phyloP scores from a whole-genome alignment of 2,797 vertebrate genomes.

The Sciaenops ocellatus region DNA sequence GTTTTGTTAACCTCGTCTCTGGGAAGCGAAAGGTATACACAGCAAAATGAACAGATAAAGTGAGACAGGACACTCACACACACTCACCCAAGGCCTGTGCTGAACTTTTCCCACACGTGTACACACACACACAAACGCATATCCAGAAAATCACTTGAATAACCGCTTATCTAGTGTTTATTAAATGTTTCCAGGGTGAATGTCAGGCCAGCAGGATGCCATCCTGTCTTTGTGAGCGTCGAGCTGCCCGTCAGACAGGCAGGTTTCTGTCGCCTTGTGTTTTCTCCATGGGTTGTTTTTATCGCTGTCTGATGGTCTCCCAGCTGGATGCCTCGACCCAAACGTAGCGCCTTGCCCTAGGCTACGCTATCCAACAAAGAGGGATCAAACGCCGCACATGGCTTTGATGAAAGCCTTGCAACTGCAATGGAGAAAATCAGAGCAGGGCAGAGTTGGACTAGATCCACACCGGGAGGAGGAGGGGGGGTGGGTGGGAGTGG shows the following conservation, averaged over 20 bases:
- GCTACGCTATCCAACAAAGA: constrained; percentile 58
- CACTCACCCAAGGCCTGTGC: constrained; percentile 46
- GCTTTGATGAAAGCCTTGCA: constrained; percentile 66
- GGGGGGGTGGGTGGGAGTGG: too few relatives aligned
- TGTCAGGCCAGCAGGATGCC: constrained; percentile 57
- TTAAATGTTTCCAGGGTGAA: constrained; percentile 77
- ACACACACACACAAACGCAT: constrained; percentile 34
- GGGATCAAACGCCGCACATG: constrained; percentile 66
- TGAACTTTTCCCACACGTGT: constrained; percentile 55
- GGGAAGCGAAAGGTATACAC: constrained; percentile 61
- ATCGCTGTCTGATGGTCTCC: constrained; percentile 47
- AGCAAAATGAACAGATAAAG: constrained; percentile 69
- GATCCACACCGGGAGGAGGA: constrained; percentile 18
- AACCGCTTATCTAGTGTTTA: constrained; percentile 74
- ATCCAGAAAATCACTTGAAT: constrained; percentile 60
- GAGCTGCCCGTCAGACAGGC: constrained; percentile 1
- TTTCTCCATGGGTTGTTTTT: constrained; percentile 39
- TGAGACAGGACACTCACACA: constrained; percentile 30
- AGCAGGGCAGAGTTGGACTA: constrained; percentile 42
- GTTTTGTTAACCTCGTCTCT: constrained; percentile 72
- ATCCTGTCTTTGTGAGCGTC: constrained; percentile 40
- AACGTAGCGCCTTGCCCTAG: constrained; percentile 44
- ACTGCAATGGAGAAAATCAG: constrained; percentile 54
- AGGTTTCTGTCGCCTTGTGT: constrained; percentile 11
- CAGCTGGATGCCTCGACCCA: constrained; percentile 57